phyloP scores from a whole-genome alignment of 2,888 invertebrate genomes.

The Aphrophora alni region DNA sequence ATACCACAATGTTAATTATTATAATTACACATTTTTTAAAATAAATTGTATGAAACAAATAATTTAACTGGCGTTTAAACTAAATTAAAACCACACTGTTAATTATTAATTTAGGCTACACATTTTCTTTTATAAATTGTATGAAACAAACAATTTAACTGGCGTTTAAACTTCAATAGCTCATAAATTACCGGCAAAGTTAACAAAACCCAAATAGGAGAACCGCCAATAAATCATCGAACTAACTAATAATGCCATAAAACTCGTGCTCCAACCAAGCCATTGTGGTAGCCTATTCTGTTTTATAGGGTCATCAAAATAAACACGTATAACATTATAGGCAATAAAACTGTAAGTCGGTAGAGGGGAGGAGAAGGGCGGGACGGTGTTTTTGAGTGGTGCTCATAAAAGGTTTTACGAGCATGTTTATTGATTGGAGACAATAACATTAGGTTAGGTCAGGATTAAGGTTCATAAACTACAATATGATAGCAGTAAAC shows the following conservation, averaged over 20 bases:
- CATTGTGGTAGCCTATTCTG: slow-evolving; percentile 6
- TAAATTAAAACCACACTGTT: too few relatives aligned
- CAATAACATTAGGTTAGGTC: slow-evolving; percentile 36
- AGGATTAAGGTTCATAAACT: slow-evolving; percentile 12
- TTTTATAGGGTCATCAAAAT: slow-evolving; percentile 38
- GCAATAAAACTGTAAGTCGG: slow-evolving; percentile 30
- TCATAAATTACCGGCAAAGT: background rate
- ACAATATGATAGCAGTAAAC: slow-evolving; percentile 6
- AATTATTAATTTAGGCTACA: too few relatives aligned
- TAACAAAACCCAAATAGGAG: background rate
- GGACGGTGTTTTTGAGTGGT: slow-evolving; percentile 31
- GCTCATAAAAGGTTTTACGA: slow-evolving; percentile 38
- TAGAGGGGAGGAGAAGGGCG: slow-evolving; percentile 10
- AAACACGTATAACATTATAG: slow-evolving; percentile 29
- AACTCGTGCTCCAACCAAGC: background rate
- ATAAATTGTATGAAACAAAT: too few relatives aligned
- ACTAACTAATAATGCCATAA: background rate
- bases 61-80: too few relatives aligned
- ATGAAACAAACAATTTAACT: background rate
- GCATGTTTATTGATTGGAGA: slow-evolving; percentile 39
- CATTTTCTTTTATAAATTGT: too few relatives aligned
- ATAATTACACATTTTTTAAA: too few relatives aligned
- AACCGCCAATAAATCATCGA: background rate
- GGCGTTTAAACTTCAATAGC: background rate
- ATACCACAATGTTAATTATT: too few relatives aligned